A percentile compares a stretch with the other conserved stretches of the same genome.
phyloP scores from a whole-genome alignment of 1,140 invertebrate genomes.

The Tetragonula clypearis region DNA sequence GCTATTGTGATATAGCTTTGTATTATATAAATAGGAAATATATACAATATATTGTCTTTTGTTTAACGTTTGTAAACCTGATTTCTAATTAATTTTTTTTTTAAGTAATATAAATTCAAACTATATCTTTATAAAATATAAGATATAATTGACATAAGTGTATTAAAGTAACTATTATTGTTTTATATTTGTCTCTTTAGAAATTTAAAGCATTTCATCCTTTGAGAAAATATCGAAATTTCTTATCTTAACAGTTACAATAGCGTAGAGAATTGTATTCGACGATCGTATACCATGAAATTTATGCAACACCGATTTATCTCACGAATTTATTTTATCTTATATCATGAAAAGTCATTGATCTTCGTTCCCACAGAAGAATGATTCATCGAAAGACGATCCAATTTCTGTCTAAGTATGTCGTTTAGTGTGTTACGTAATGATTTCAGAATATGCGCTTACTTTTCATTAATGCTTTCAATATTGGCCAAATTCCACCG shows the following conservation, averaged over 20 bases:
- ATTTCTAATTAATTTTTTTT: background rate
- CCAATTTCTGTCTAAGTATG: background rate
- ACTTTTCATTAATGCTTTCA: background rate
- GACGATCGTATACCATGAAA: constrained; percentile 16
- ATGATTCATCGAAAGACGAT: constrained; percentile 8
- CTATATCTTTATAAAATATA: background rate
- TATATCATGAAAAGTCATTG: background rate
- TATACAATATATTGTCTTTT: background rate
- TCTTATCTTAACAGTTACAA: constrained; percentile 22
- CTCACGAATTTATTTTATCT: background rate
- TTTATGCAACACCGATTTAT: constrained; percentile 26
- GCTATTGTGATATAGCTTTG: background rate
- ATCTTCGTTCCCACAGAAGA: background rate
- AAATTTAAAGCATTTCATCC: background rate
- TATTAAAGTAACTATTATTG: background rate
- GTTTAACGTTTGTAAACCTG: background rate
- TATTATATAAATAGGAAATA: background rate
- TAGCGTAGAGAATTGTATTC: constrained; percentile 3
- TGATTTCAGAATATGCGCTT: constrained; percentile 16
- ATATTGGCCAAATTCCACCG: constrained; percentile 7
- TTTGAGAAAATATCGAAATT: constrained; percentile 17
- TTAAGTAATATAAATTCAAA: background rate
- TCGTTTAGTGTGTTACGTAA: constrained; percentile 1
- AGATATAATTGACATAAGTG: background rate
- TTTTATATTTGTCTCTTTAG: background rate